Evolutionary conservation across 1,140 invertebrate genomes (phyloP).

Genomic region (Grapholita molesta): DNA sequence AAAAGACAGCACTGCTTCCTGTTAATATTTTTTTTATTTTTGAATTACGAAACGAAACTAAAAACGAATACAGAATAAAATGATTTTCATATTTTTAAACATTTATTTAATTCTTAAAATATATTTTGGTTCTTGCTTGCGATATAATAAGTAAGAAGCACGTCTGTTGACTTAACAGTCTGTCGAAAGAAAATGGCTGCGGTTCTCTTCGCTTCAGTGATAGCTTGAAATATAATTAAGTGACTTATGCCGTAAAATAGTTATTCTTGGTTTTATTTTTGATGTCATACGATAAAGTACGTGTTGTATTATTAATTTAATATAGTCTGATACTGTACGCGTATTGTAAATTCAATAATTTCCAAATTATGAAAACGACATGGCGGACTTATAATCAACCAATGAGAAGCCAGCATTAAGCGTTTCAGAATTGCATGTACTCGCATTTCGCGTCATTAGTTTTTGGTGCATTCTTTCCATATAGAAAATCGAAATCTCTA

Average conservation of each 20-base stretch:
- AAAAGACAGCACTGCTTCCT: not conserved
- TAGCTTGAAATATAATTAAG: constrained; percentile 23
- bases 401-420: constrained; percentile 80
- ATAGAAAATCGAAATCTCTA: constrained; percentile 52
- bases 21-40: not conserved
- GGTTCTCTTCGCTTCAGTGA: constrained; percentile 32
- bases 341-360: constrained; percentile 59
- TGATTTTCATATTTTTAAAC: not conserved
- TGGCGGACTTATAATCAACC: constrained; percentile 80
- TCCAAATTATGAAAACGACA: constrained; percentile 77
- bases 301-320: not conserved
- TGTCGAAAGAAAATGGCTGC: constrained; percentile 61
- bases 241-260: constrained; percentile 9
- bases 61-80: not conserved
- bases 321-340: not conserved
- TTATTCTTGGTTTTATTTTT: not conserved
- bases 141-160: constrained; percentile 11
- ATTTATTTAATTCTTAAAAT: not conserved
- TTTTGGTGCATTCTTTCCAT: constrained; percentile 78
- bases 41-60: not conserved
- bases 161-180: constrained; percentile 24
- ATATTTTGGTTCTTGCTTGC: not conserved
- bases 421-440: constrained; percentile 78
- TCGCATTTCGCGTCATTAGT: constrained; percentile 80
- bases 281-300: not conserved